These are phyloP conservation scores for Dermochelys coriacea DNA, from an alignment of 2,797 vertebrate genomes.

Conservation along the genomic window DNA sequence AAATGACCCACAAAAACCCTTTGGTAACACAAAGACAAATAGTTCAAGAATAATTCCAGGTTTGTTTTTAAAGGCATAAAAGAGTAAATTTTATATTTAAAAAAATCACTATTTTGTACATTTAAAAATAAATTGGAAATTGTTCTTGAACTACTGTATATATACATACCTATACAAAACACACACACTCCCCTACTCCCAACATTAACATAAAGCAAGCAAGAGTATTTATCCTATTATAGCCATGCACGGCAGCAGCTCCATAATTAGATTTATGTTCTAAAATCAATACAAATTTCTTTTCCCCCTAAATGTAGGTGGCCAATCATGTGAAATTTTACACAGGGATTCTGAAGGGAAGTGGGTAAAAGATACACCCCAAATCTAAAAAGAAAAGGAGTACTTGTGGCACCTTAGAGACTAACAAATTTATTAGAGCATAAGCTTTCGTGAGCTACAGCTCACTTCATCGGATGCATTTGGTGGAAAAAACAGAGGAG, in stretches of 20 bases:
- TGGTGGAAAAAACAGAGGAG: no score
- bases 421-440: no score
- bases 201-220: neutral
- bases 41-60: conserved; percentile 50
- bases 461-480: no score
- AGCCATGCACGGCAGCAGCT: neutral
- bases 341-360: neutral
- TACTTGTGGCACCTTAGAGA: no score
- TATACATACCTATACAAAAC: neutral
- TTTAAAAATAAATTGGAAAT: neutral
- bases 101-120: neutral
- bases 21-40: conserved; percentile 60
- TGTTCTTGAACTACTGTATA: neutral
- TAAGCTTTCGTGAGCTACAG: no score
- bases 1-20: conserved; percentile 63
- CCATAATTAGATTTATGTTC: neutral
- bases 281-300: neutral
- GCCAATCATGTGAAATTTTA: neutral
- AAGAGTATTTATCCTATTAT: neutral
- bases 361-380: neutral
- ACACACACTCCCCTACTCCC: neutral
- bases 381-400: no score
- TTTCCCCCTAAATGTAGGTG: neutral
- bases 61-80: conserved; percentile 62
- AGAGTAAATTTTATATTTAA: conserved; percentile 5